Percentiles rank a stretch among this genome's conserved stretches.
Evolutionary conservation across 2,888 invertebrate species (phyloP).

Genomic region (Rugalucina vietnamica): DNA sequence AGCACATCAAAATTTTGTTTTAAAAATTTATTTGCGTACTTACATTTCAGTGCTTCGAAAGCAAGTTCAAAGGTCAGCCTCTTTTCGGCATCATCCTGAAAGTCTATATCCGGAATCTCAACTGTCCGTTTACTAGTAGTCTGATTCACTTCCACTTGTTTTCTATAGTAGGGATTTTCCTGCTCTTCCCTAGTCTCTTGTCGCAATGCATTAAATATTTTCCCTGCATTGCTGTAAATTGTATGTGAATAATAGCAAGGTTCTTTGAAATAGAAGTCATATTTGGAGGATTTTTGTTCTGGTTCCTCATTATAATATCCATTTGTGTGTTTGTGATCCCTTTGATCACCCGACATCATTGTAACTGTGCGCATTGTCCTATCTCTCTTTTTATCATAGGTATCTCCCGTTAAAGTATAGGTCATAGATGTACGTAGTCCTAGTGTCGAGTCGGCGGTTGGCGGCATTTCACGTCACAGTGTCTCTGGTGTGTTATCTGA

Average conservation of each 20-base stretch:
- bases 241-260: conserved; percentile 77
- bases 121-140: conserved; percentile 35
- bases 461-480: conserved; percentile 61
- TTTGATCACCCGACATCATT: conserved; percentile 54
- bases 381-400: conserved; percentile 9
- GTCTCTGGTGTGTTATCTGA: background rate
- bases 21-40: too few species aligned
- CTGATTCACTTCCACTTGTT: conserved; percentile 39
- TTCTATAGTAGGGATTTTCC: conserved; percentile 62
- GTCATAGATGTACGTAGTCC: conserved; percentile 55
- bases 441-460: conserved; percentile 66
- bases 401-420: conserved; percentile 28
- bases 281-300: conserved; percentile 46
- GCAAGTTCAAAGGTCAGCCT: conserved; percentile 78
- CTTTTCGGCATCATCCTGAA: conserved; percentile 76
- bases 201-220: conserved; percentile 74
- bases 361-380: conserved; percentile 53
- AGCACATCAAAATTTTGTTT: too few species aligned
- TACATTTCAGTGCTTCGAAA: conserved; percentile 81
- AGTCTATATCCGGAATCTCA: conserved; percentile 68
- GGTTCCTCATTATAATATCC: conserved; percentile 13
- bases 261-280: conserved; percentile 75
- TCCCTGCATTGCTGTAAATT: conserved; percentile 73
- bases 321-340: conserved; percentile 37
- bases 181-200: conserved; percentile 66